A percentile compares a stretch with the other conserved stretches of the same genome.
These are phyloP conservation scores for Rana temporaria DNA, from an alignment of 2,113 vertebrate genomes.

Conservation along the genomic window DNA sequence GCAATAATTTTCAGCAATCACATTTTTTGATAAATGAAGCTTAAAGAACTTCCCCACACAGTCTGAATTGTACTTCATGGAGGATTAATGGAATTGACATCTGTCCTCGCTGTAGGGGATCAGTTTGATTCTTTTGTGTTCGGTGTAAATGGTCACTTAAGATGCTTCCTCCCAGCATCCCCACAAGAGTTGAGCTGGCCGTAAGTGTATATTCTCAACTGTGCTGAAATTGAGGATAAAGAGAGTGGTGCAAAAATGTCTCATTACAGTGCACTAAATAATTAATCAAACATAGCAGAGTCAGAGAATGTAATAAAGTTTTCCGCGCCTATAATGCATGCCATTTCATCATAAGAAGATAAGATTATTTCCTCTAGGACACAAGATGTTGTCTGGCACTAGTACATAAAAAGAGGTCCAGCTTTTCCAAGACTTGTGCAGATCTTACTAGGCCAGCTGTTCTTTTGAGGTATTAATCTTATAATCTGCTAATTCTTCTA, in stretches of 20 bases:
- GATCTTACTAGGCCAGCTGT: constrained; percentile 24
- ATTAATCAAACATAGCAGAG: not conserved
- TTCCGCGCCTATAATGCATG: not conserved
- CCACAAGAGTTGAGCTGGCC: constrained; percentile 10
- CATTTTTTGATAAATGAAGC: not conserved
- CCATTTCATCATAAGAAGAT: constrained; percentile 18
- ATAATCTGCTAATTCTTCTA: constrained; percentile 49
- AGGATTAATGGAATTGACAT: constrained; percentile 34
- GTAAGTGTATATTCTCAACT: not conserved
- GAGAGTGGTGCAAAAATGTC: not conserved
- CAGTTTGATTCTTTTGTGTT: constrained; percentile 23
- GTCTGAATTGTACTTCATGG: not conserved
- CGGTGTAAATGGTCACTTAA: constrained; percentile 22
- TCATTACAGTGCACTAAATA: not conserved
- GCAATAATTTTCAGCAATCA: not conserved
- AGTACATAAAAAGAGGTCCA: constrained; percentile 4
- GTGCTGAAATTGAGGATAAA: not conserved
- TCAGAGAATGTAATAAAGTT: not conserved
- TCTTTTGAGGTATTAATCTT: constrained; percentile 38
- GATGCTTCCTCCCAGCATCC: not conserved
- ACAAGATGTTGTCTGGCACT: constrained; percentile 43
- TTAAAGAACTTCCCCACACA: not conserved
- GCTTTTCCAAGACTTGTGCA: constrained; percentile 23
- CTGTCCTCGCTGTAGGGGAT: constrained; percentile 24
- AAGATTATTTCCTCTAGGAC: constrained; percentile 12